A percentile compares a stretch with the other conserved stretches of the same genome.
phyloP scores from a whole-genome alignment of 2,113 vertebrate species.

The Diadophis punctatus region DNA sequence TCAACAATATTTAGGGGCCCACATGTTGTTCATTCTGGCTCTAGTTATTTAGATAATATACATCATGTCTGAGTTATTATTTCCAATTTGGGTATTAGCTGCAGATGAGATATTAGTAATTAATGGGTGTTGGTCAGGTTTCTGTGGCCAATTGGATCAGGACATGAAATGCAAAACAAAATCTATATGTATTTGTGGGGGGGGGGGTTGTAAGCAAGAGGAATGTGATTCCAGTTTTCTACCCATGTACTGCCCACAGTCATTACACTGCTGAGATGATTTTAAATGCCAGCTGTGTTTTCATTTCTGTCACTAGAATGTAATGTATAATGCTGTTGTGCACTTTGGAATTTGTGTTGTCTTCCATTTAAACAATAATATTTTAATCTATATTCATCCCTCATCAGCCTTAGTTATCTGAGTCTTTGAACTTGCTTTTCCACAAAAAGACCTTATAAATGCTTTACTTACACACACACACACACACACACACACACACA shows the following conservation, averaged over 20 bases:
- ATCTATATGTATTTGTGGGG: fast-evolving
- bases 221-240: neutral
- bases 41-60: neutral
- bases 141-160: neutral
- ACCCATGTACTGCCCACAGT: neutral
- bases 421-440: neutral
- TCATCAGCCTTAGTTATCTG: neutral
- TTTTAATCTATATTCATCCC: neutral
- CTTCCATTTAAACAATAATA: neutral
- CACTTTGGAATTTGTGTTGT: neutral
- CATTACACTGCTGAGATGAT: neutral
- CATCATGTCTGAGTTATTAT: neutral
- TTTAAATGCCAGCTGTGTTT: neutral
- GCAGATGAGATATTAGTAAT: fast-evolving
- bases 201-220: neutral
- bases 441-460: neutral
- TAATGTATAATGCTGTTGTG: fast-evolving
- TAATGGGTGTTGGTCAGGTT: neutral
- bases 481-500: neutral
- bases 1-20: neutral
- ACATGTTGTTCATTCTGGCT: neutral
- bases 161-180: neutral
- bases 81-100: neutral
- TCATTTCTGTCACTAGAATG: neutral
- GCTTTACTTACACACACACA: neutral